Evolutionary conservation across 2,797 vertebrate species (phyloP), one percentile per base, ranked within the genome.

Genomic region (Esox lucius): DNA sequence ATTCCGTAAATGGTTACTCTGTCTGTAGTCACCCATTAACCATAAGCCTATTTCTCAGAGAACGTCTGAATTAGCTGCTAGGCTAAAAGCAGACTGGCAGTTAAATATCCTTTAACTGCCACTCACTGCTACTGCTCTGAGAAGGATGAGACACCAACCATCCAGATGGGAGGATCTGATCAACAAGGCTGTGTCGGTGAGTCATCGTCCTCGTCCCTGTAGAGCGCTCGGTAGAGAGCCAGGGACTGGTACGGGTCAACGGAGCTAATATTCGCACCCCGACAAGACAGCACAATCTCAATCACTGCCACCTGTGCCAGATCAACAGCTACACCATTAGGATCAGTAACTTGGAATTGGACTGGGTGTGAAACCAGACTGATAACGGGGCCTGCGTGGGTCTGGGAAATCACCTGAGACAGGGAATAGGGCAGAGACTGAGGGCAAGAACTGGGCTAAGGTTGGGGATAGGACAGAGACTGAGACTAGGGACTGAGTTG

Each of bases 181-280:
- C 31, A 56, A 71, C 49, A 12, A 31, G 19, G 70, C 53, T 71
- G 70, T 56, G 49, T 71, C 70, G 71, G 3, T 56, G n/a, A n/a
- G 19, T n/a, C 19, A 56, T 13, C 31, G 13, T 33, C 51, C 48
- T 12, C 22, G 28, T n/a, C 19, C 19, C n/a, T 19, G n/a, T 61
- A 53, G n/a, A 33, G 4, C 31, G 56, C 51, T 28, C 53, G 1
- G 70, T 39, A 3, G 33, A n/a, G 33, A 22, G 24, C 17, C 11
- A n/a, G 33, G 33, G 19, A n/a, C 53, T 24, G 33, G 15, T 53
- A 13, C 15, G 26, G 17, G 15, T 59, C n/a, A 26, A 24, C n/a
- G n/a, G 56, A 51, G 12, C 19, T 39, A 31, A 22, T 0, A 22
- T 15, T 9, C 68, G 28, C 46, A 48, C 24, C 17, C 68, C 15